Conservation (phyloP, 2,113 vertebrate genomes). For the Loxodonta africana region DNA sequence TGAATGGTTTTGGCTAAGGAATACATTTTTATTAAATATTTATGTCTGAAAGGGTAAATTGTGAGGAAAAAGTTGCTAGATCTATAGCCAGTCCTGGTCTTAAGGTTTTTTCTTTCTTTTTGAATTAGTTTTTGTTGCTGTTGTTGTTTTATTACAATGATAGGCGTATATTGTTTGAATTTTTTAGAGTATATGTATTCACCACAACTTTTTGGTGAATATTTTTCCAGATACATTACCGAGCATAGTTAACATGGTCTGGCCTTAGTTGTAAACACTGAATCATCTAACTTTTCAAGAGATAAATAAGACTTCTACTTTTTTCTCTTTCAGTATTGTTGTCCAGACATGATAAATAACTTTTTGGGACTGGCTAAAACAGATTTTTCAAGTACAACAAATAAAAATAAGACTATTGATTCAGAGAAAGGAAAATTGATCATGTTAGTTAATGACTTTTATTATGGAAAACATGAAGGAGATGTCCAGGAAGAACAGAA, state of each 20-base stretch:
- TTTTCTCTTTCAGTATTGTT: conserved; percentile 91
- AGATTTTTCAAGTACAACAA: conserved; percentile 79
- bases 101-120: conserved; percentile 41
- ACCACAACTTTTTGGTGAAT: conserved; percentile 45
- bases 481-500: conserved; percentile 91
- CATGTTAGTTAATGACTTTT: conserved; percentile 98
- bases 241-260: conserved; percentile 61
- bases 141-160: conserved; percentile 25
- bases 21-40: conserved; percentile 37
- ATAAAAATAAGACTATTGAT: conserved; percentile 85
- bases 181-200: not conserved
- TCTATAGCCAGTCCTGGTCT: conserved; percentile 1
- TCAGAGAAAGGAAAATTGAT: conserved; percentile 95
- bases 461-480: conserved; percentile 96
- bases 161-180: conserved; percentile 42
- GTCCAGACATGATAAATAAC: conserved; percentile 89
- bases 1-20: conserved; percentile 14
- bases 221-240: conserved; percentile 42
- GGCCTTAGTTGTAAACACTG: conserved; percentile 21
- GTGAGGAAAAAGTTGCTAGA: conserved; percentile 23
- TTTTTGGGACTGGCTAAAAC: conserved; percentile 82
- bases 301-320: conserved; percentile 68
- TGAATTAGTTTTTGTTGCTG: not conserved
- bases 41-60: conserved; percentile 37
- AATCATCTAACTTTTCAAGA: not conserved